Base-by-base conservation (phyloP, 2,113 vertebrate species). In the Tupaia tana region DNA sequence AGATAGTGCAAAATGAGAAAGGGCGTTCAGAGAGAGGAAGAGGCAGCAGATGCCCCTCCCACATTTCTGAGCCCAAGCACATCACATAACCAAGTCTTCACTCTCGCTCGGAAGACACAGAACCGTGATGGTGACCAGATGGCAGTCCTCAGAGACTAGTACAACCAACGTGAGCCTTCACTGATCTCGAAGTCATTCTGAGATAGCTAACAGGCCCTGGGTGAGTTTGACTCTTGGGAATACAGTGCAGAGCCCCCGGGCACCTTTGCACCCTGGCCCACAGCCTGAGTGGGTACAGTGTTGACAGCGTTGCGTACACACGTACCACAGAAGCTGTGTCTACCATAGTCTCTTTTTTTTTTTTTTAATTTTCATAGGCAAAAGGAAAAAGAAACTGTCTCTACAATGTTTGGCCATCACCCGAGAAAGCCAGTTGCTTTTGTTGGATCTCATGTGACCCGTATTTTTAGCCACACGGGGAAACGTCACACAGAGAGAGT, bases 401-500 rank as follows among this genome's bases (percentile, higher is more conserved):
- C 88, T 87, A 67, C n/a, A 31, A 88, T 12, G 29, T 90, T 97
- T 89, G 96, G 86, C 87, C 96, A 98, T 96, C 93, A 77, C 2
- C 12, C 22, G 20, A 96, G 20, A 96, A 93, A 92, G 92, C 90
- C 97, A 98, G 96, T 90, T 96, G 96, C 90, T 93, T 96, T 96
- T 85, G 25, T 63, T 66, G 92, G 25, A 75, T 94, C 93, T 96
- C 93, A 91, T 54, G 29, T 58, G 95, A 97, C 87, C 91, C 91
- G 89, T 87, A 13, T 79, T 96, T 85, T 94, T 14, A 71, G 79
- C 95, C 94, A 82, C 96, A 94, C 43, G 86, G 69, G 86, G 97
- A 98, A 97, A 96, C 0, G 97, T 91, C 81, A 95, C 77, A 91
- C 64, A 88, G 97, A 96, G 29, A 64, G 88, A 98, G 96, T 99